Evolutionary conservation across 2,888 invertebrate genomes (phyloP), one percentile per base, ranked within the genome.

Genomic region (Lepidocyrtinus sp.): DNA sequence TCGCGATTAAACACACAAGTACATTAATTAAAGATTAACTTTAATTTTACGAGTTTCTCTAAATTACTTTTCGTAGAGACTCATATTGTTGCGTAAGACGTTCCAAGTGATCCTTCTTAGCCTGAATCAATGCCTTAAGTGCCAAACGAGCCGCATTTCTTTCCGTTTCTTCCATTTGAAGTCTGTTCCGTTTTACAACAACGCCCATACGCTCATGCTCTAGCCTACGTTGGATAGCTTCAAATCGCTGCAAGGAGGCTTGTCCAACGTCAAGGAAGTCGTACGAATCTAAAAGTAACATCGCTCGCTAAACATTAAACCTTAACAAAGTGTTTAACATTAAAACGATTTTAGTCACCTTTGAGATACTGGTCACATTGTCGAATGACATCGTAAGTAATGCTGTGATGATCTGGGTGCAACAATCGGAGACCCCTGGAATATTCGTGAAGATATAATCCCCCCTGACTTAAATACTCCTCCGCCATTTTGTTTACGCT

Each of bases 161-260:
- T 45, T 71, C 71, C 1, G 71, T 71, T 36, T 61, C 71, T 45
- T 71, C 71, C 71, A 71, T 71, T 22, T 71, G 71, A 15, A 71
- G 62, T 21, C 55, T 26, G 45, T 71, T 71, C 1, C 71, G 71
- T 36, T 71, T 71, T 17, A 26, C 71, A 25, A 71, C 27, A 0
- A 71, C 71, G 1, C n/a, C 45, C 71, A 71, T 71, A 19, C 71
- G 12, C 21, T 71, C 62, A 21, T 71, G 22, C 21, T 71, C 71
- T 17, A 71, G 36, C 21, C 45, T 21, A n/a, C 36, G n/a, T 15
- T 62, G 71, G 62, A 45, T 46, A 3, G 55, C 2, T 36, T 71
- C 71, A 21, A 71, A 71, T 9, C 62, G 61, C 24, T 71, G 19
- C 61, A 71, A 12, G 22, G 55, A 36, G 3, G 17, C 19, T 5